These are phyloP conservation scores for Chironomus tepperi DNA, from an alignment of 1,140 invertebrate genomes.

Conservation along the genomic window DNA sequence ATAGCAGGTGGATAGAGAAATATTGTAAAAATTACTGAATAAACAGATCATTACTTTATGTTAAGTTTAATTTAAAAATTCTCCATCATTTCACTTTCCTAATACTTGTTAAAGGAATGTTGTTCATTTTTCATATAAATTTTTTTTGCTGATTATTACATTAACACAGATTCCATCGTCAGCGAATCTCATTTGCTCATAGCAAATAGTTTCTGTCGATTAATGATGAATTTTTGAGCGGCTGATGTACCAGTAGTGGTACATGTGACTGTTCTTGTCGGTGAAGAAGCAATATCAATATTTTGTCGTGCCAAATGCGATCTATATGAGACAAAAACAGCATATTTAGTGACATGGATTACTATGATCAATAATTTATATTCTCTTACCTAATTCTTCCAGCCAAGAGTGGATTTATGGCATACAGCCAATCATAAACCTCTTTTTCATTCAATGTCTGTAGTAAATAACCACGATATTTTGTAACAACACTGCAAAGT, in stretches of 20 bases:
- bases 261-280: conserved; percentile 28
- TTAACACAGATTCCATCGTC: conserved; percentile 51
- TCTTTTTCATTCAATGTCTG: conserved; percentile 95
- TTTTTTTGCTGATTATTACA: conserved; percentile 36
- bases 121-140: too few relatives aligned
- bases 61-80: background rate
- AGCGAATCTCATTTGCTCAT: conserved; percentile 50
- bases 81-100: background rate
- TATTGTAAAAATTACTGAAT: background rate
- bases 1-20: background rate
- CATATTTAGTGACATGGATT: too few relatives aligned
- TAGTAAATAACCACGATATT: conserved; percentile 89
- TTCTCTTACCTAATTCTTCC: conserved; percentile 81
- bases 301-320: conserved; percentile 44
- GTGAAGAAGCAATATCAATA: conserved; percentile 35
- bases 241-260: conserved; percentile 35
- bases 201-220: conserved; percentile 25
- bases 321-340: conserved; percentile 28
- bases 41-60: background rate
- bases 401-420: conserved; percentile 95
- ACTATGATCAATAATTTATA: background rate
- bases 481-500: conserved; percentile 81
- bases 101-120: too few relatives aligned
- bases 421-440: conserved; percentile 98
- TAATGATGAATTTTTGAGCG: conserved; percentile 28